Percentiles rank a stretch among this genome's conserved stretches.
These are phyloP conservation scores for Choreutis nemorana DNA, from an alignment of 2,888 invertebrate species.

Conservation along the genomic window DNA sequence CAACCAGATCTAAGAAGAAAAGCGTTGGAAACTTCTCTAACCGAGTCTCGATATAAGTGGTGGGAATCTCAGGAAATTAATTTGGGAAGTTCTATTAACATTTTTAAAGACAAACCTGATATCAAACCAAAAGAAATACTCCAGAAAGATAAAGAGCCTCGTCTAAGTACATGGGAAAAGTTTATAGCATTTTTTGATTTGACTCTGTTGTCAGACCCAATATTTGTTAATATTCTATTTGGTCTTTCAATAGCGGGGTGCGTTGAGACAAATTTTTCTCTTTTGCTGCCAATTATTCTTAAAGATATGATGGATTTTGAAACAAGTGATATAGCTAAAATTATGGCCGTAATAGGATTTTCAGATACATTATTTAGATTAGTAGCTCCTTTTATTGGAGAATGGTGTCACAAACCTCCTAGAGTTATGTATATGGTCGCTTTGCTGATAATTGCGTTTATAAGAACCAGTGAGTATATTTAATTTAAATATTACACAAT, in stretches of 20 bases:
- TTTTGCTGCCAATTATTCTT: conserved; percentile 72
- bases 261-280: conserved; percentile 74
- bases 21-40: conserved; percentile 22
- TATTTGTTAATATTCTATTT: conserved; percentile 72
- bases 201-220: conserved; percentile 70
- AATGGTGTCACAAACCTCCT: conserved; percentile 67
- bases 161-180: conserved; percentile 21
- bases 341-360: conserved; percentile 70
- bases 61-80: conserved; percentile 67
- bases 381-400: conserved; percentile 71
- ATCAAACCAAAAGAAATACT: conserved; percentile 19
- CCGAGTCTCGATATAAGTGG: conserved; percentile 52
- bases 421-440: conserved; percentile 72
- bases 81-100: conserved; percentile 68
- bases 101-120: conserved; percentile 38
- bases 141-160: conserved; percentile 12
- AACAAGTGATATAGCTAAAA: conserved; percentile 65
- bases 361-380: conserved; percentile 69
- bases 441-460: conserved; percentile 64
- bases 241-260: conserved; percentile 74
- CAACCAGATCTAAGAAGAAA: conserved; percentile 46
- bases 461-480: conserved; percentile 68
- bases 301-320: conserved; percentile 67
- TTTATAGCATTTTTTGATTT: conserved; percentile 70
- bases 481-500: conserved; percentile 1